These are phyloP conservation scores for Salpingus planirostris DNA, from an alignment of 2,888 invertebrate genomes.

Conservation along the genomic window DNA sequence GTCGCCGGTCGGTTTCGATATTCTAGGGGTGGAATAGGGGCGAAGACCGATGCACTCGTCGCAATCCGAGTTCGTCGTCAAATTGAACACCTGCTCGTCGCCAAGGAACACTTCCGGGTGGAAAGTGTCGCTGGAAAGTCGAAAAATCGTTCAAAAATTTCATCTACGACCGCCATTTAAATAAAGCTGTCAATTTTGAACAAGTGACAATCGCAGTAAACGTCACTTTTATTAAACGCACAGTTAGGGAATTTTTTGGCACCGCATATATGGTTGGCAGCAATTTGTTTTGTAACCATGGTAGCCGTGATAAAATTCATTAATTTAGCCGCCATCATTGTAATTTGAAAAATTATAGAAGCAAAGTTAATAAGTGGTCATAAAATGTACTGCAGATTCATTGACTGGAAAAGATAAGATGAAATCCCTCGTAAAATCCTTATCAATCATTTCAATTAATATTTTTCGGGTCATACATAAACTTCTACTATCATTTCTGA, in stretches of 20 bases:
- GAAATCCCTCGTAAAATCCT: not conserved
- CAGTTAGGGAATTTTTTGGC: too few species aligned
- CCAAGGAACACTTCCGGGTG: constrained; percentile 65
- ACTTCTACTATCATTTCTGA: constrained; percentile 1
- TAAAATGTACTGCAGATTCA: too few species aligned
- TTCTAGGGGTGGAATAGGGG: constrained; percentile 36
- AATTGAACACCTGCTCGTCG: constrained; percentile 48
- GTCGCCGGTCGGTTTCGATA: constrained; percentile 22
- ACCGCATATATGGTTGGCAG: too few species aligned
- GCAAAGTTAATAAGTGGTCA: too few species aligned
- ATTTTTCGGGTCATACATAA: constrained; percentile 1
- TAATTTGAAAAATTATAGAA: too few species aligned
- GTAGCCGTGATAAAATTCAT: too few species aligned
- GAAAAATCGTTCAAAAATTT: too few species aligned
- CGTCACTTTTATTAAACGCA: not conserved
- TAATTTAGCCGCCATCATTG: too few species aligned
- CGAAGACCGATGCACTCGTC: constrained; percentile 46
- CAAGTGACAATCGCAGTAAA: not conserved
- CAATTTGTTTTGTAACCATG: too few species aligned
- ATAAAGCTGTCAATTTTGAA: too few species aligned
- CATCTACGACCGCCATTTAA: too few species aligned
- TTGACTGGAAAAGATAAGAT: not conserved
- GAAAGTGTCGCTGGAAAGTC: constrained; percentile 52
- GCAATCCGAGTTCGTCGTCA: constrained; percentile 37
- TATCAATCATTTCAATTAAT: not conserved